Base-by-base conservation (phyloP, 2,113 vertebrate genomes). In the Stictonetta naevosa region DNA sequence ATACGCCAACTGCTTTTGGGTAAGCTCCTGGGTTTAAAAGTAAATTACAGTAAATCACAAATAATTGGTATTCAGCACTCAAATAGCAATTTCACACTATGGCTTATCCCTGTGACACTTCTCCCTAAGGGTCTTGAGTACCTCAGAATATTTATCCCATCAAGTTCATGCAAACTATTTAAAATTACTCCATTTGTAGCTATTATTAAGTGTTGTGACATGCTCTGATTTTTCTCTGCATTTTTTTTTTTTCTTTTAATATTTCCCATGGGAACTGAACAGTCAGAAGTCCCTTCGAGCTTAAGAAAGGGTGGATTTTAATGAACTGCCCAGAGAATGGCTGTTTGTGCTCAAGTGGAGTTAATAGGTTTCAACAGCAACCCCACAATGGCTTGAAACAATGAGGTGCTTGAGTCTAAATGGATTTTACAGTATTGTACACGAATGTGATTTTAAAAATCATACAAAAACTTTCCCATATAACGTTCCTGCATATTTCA, bases 21-120 rank as follows among this genome's bases (percentile, higher is more conserved):
- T 96, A 94, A 96, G 93, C 86, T 95, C 88, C 75, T 86, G 88
- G 55, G 66, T 95, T 96, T 96, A 95, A 95, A 85, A 90, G 84
- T 93, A 96, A 95, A 95, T 97, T 94, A 96, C 71, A 95, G 84
- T 96, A 97, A 95, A 95, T 93, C 38, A 96, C 91, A 97, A 97
- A 95, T 93, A 97, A 96, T 96, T 97, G 78, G 76, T 94, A 95
- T 97, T 97, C 92, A 92, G 83, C 92, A 88, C 76, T 97, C 93
- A 95, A 92, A 96, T 75, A 96, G 76, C 86, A 97, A 95, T 96
- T 97, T 97, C 82, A 88, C 88, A 94, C 73, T 84, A 26, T 86
- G 73, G 75, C 82, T 97, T 97, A 96, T 93, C 90, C 83, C 48
- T 85, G 76, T 93, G 91, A 96, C 79, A 88, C 68, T 88, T 90